These are phyloP conservation scores for Boloria euphrosyne DNA, from an alignment of 2,888 invertebrate species.

Conservation along the genomic window DNA sequence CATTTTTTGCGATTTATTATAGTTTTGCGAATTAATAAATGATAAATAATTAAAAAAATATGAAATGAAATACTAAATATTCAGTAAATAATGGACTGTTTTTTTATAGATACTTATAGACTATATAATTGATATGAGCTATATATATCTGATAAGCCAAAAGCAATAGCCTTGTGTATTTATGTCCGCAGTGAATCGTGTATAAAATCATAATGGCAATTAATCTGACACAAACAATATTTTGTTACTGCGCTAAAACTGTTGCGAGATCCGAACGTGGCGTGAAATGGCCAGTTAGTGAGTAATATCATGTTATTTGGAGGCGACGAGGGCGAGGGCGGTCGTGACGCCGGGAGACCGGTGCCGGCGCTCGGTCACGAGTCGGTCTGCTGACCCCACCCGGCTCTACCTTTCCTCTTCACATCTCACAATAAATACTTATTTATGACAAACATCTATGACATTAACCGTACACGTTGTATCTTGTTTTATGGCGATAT, in stretches of 20 bases:
- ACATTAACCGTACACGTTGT: slow-evolving; percentile 45
- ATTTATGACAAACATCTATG: slow-evolving; percentile 43
- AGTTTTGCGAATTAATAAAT: too few species aligned
- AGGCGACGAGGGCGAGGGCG: slow-evolving; percentile 68
- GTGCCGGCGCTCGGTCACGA: slow-evolving; percentile 72
- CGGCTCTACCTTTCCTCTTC: slow-evolving; percentile 52
- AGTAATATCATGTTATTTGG: slow-evolving; percentile 79
- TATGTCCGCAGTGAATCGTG: slow-evolving; percentile 44
- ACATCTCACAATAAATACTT: slow-evolving; percentile 44
- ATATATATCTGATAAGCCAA: slow-evolving; percentile 30
- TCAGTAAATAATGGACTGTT: too few species aligned
- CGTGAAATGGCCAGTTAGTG: slow-evolving; percentile 80
- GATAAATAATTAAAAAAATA: too few species aligned
- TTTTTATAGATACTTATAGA: too few species aligned
- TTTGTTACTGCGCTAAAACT: slow-evolving; percentile 52
- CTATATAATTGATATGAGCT: slow-evolving; percentile 22
- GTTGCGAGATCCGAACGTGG: slow-evolving; percentile 59
- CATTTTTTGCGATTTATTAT: too few species aligned
- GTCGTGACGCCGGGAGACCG: slow-evolving; percentile 65
- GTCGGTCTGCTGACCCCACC: slow-evolving; percentile 73
- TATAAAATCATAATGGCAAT: slow-evolving; percentile 42
- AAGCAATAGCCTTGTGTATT: slow-evolving; percentile 39
- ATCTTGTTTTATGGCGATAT: slow-evolving; percentile 28
- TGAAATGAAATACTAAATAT: too few species aligned
- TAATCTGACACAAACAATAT: slow-evolving; percentile 51